Evolutionary conservation across 2,113 vertebrate genomes (phyloP).

Genomic region (Perccottus glenii): DNA sequence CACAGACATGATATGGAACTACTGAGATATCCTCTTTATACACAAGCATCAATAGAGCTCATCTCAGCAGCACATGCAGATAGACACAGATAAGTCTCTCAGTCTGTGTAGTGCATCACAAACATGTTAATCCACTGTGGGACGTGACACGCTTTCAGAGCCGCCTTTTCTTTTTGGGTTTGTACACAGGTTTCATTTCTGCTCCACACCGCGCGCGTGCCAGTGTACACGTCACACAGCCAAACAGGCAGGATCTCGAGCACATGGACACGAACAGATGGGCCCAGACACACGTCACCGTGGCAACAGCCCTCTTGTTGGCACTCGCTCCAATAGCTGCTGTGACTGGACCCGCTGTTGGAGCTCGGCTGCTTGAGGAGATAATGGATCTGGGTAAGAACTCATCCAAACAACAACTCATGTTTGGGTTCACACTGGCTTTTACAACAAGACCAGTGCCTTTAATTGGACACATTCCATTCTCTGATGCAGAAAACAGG

Average conservation of each 20-base stretch:
- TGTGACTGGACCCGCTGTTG: conserved; percentile 47
- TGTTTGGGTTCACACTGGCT: conserved; percentile 3
- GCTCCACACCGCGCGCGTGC: conserved; percentile 9
- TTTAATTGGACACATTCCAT: conserved; percentile 10
- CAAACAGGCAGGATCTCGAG: conserved; percentile 51
- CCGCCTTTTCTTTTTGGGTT: conserved; percentile 7
- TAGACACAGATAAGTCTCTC: conserved; percentile 25
- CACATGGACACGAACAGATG: conserved; percentile 71
- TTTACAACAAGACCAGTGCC: neutral
- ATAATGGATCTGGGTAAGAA: conserved; percentile 29
- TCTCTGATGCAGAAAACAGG: neutral
- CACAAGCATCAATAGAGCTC: conserved; percentile 41
- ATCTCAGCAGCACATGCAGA: conserved; percentile 33
- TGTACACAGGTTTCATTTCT: conserved; percentile 21
- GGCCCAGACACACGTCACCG: conserved; percentile 68
- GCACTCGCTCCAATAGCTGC: conserved; percentile 27
- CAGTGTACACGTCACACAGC: conserved; percentile 49
- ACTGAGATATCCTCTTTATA: conserved; percentile 31
- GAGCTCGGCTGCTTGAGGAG: conserved; percentile 50
- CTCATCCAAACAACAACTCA: conserved; percentile 18
- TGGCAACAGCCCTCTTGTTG: conserved; percentile 64
- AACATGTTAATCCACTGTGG: conserved; percentile 36
- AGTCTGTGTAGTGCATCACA: conserved; percentile 22
- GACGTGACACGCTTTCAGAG: conserved; percentile 33
- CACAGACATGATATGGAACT: conserved; percentile 28